Base-by-base conservation (phyloP, 2,113 vertebrate genomes). In the Tringa solitaria region DNA sequence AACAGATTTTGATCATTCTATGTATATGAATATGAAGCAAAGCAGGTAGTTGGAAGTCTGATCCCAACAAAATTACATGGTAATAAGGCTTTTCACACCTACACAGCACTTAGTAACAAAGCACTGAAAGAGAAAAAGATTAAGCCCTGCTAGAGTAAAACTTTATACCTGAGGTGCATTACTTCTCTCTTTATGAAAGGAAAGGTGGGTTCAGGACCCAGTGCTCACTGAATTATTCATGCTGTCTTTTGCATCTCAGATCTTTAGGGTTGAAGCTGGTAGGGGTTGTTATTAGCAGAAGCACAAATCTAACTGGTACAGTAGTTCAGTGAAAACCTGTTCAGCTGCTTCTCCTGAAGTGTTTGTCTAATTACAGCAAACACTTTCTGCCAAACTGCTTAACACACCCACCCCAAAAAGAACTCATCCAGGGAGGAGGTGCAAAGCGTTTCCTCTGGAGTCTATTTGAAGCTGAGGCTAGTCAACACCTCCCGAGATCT, bases 41-140 rank as follows among this genome's bases (percentile, higher is more conserved):
- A 98, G 95, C 96, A 98, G 97, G 96, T 97, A 97, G 97, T 85
- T 97, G 93, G 95, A 97, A 98, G 97, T 91, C 95, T 96, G 96
- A 94, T 97, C 96, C 97, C 94, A 97, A 93, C 97, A 97, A 98
- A 98, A 98, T 98, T 97, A 98, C 95, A 98, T 94, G 89, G 95
- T 98, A 98, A 98, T 98, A 95, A 95, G 46, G 93, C 95, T 97
- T 98, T 98, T 98, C 97, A 98, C 97, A 98, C 97, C 97, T 98
- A 98, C 97, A 96, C 96, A 97, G 94, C 90, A 96, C 97, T 98
- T 97, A 97, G 95, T 95, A 97, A 96, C 67, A 87, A 94, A 96
- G 97, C 94, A 88, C 64, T 94, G 85, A 93, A 96, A 96, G 93
- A 77, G 75, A 94, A 96, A 91, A 84, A 97, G 96, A 97, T 89